Evolutionary conservation across 2,888 invertebrate species (phyloP), one percentile per base, ranked within the genome.

Genomic region (Orthonevra nobilis): DNA sequence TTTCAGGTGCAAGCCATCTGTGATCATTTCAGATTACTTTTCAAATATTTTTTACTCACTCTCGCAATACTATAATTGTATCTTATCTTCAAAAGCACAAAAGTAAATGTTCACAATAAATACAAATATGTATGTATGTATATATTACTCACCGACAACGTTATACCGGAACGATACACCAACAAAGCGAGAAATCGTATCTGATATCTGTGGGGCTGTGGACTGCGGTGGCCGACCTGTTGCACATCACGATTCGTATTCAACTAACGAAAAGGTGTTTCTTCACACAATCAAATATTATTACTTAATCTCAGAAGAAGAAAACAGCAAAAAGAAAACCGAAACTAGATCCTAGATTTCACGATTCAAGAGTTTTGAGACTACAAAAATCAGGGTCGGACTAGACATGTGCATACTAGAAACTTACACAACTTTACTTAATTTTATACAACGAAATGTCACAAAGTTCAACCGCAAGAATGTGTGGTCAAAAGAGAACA

Each of bases 181-280:
- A 54, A 38, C 50, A 30, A 32, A 15, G 15, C 30, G n/a, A 3
- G 40, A 63, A 52, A 40, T 52, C n/a, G n/a, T n/a, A n/a, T n/a
- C n/a, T n/a, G n/a, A n/a, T n/a, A n/a, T n/a, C n/a, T n/a, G n/a
- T 40, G 15, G 48, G 23, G 17, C 20, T 14, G 38, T 9, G 17
- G 23, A 50, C 23, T 50, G n/a, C n/a, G 30, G 40, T 38, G 30
- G 63, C 15, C 50, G 63, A 63, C 63, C 63, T 63, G 63, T 52
- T 50, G 63, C 50, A 63, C 50, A 50, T 32, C 50, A 50, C 63
- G 40, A 32, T 10, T 32, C 23, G 63, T 40, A 23, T 63, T 63
- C 63, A 20, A 63, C 63, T 63, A 40, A 50, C 30, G 9, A 23
- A 46, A 60, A 30, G 14, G 23, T 9, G 10, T n/a, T n/a, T n/a